Evolutionary conservation across 2,888 invertebrate species (phyloP).

Genomic region (Nematopogon swammerdamellus): DNA sequence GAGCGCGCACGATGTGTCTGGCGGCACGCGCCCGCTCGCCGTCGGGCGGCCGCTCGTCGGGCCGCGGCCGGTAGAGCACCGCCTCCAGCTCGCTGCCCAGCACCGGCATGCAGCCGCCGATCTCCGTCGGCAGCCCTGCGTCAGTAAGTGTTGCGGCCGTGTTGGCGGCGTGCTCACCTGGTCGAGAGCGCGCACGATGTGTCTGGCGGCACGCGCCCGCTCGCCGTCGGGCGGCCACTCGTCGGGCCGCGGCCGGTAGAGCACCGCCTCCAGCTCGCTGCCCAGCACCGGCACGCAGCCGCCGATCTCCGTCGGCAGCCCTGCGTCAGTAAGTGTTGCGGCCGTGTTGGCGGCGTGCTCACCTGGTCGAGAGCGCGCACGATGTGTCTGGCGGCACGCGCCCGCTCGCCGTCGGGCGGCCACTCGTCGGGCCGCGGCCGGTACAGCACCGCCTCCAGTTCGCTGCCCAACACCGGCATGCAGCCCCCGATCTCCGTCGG

Average conservation of each 20-base stretch:
- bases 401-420: constrained; percentile 66
- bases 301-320: constrained; percentile 68
- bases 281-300: constrained; percentile 81
- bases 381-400: constrained; percentile 35
- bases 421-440: constrained; percentile 72
- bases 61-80: constrained; percentile 70
- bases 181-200: too few relatives aligned
- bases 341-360: constrained; percentile 70
- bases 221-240: constrained; percentile 74
- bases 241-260: constrained; percentile 70
- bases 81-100: constrained; percentile 77
- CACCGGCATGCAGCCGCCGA: constrained; percentile 80
- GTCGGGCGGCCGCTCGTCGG: constrained; percentile 69
- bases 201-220: constrained; percentile 42
- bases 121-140: constrained; percentile 65
- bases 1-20: constrained; percentile 26
- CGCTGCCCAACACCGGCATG: constrained; percentile 78
- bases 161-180: constrained; percentile 70
- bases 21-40: constrained; percentile 60
- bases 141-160: too few relatives aligned
- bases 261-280: constrained; percentile 74
- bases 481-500: constrained; percentile 73
- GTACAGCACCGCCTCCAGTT: constrained; percentile 76
- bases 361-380: too few relatives aligned
- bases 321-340: constrained; percentile 45